Percentiles rank a stretch among this genome's conserved stretches.
These are phyloP conservation scores for Paramacrobiotus metropolitanus DNA, from an alignment of 1,140 invertebrate species.

Conservation along the genomic window DNA sequence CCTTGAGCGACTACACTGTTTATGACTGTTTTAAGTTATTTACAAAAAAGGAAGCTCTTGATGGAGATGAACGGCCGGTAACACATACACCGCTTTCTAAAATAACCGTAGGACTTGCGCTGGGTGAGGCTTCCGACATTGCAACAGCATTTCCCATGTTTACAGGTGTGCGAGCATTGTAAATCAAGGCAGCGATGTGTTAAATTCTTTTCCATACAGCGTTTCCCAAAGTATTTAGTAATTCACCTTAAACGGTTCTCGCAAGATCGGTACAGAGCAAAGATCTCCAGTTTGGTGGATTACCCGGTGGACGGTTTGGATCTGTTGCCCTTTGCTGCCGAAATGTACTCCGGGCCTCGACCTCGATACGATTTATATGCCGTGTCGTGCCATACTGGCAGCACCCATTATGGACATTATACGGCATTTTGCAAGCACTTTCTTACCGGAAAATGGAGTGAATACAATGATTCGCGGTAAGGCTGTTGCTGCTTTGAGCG, in stretches of 20 bases:
- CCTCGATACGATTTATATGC: conserved; percentile 56
- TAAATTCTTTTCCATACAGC: conserved; percentile 76
- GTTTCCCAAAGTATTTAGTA: conserved; percentile 70
- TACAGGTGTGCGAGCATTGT: conserved; percentile 63
- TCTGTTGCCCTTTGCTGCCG: conserved; percentile 50
- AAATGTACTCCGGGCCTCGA: not conserved
- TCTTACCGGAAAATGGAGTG: conserved; percentile 58
- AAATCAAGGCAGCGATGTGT: conserved; percentile 66
- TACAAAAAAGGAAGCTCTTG: conserved; percentile 66
- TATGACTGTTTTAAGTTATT: conserved; percentile 52
- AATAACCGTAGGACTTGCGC: too few relatives aligned
- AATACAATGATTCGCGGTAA: conserved; percentile 72
- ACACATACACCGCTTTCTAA: too few relatives aligned
- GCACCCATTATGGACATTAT: conserved; percentile 76
- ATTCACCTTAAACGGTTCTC: conserved; percentile 66
- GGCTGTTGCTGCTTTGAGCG: not conserved
- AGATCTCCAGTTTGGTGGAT: conserved; percentile 50
- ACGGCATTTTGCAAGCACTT: conserved; percentile 79
- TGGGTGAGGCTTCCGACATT: too few relatives aligned
- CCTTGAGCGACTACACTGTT: not conserved
- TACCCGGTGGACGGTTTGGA: conserved; percentile 60
- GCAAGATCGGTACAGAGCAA: conserved; percentile 59
- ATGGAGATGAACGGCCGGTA: conserved; percentile 76
- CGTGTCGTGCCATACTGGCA: conserved; percentile 73
- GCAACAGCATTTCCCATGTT: conserved; percentile 6